Evolutionary conservation across 2,888 invertebrate genomes (phyloP).

Genomic region (Anticlea derivata): DNA sequence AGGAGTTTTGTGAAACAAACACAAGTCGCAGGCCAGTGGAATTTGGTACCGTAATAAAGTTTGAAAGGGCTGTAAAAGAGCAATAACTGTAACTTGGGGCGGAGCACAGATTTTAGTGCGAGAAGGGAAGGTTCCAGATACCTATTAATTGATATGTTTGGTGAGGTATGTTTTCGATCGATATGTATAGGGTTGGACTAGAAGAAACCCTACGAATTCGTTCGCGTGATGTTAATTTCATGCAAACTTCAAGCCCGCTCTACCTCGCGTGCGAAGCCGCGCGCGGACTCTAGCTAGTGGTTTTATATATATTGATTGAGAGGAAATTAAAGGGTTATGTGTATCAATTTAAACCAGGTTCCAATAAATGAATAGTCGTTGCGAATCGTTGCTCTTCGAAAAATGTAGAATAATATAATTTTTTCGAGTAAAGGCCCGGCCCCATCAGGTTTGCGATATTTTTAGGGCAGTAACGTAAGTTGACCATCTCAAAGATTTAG

Average conservation of each 20-base stretch:
- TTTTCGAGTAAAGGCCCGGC: too few relatives aligned
- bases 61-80: constrained; percentile 83
- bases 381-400: too few relatives aligned
- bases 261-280: not conserved
- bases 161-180: constrained; percentile 26
- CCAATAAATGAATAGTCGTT: too few relatives aligned
- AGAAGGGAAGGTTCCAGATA: constrained; percentile 63
- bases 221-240: too few relatives aligned
- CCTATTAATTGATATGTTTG: constrained; percentile 75
- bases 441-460: too few relatives aligned
- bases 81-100: constrained; percentile 80
- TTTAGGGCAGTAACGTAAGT: too few relatives aligned
- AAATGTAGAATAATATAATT: too few relatives aligned
- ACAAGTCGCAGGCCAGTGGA: constrained; percentile 63
- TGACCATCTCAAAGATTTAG: too few relatives aligned
- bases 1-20: constrained; percentile 70
- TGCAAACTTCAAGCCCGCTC: not conserved
- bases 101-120: constrained; percentile 78
- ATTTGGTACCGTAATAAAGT: constrained; percentile 81
- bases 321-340: constrained; percentile 4
- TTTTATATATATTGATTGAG: too few relatives aligned
- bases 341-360: not conserved
- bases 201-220: too few relatives aligned
- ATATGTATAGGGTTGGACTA: constrained; percentile 31
- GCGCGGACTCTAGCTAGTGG: too few relatives aligned